Evolutionary conservation across 2,113 vertebrate genomes (phyloP), one percentile per base, ranked within the genome.

Genomic region (Climacteris rufus): DNA sequence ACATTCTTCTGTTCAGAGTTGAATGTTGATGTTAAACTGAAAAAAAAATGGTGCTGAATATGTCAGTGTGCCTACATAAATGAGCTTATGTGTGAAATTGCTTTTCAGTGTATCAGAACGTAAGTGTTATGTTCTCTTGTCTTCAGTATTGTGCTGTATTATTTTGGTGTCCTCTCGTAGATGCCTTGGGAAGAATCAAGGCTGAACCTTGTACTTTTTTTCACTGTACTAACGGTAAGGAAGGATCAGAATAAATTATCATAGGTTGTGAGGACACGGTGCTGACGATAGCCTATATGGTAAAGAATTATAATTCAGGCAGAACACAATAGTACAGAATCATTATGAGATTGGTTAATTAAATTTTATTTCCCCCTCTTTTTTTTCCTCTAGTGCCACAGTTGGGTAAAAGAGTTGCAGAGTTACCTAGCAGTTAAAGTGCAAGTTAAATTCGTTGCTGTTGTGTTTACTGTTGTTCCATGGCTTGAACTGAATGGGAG

Each of bases 11-110:
- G 52, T 96, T 94, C 61, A 49, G 74, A 93, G 74, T 83, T 84
- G 75, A 93, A 91, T 92, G 89, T 96, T 94, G 60, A 90, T 96
- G 92, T 97, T 93, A 69, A 95, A 83, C 33, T 65, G 63, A 59
- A 30, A 89, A 93, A 83, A 78, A 47, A 96, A 69, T 33, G 94
- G 52, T 93, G 80, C 94, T 97, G 64, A 87, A 0, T 97, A 92
- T 78, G 81, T 96, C 89, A 63, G 27, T 97, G 91, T 98, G 96
- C 92, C 96, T 96, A 93, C 87, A 77, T 90, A 92, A 95, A 92
- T 93, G 80, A 69, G 63, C 59, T 90, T 93, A 33, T 24, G n/a
- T 93, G 83, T 97, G 90, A 92, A 96, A 88, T 74, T 78, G 69
- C 44, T 68, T 96, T 97, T 95, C 78, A 69, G 30, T 91, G 65